A percentile compares a stretch with the other conserved stretches of the same genome.
Conservation (phyloP, 2,113 vertebrate genomes). For the Platichthys stellatus region DNA sequence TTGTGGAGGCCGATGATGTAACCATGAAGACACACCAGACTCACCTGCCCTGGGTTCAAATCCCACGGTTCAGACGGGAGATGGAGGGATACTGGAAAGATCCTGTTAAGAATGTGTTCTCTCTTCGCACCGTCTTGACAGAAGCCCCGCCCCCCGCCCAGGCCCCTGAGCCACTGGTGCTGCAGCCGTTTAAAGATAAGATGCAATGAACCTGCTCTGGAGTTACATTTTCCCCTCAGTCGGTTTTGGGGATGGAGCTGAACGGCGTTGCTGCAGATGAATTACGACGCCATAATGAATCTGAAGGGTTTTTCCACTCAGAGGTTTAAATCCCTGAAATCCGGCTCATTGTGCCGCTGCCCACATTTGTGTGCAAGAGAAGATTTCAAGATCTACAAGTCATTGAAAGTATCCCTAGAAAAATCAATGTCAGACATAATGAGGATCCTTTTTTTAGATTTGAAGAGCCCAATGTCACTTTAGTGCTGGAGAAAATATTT, state of each 20-base stretch:
- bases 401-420: not conserved
- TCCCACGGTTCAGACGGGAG: slow-evolving; percentile 34
- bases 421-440: too few relatives aligned
- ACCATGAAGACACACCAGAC: slow-evolving; percentile 54
- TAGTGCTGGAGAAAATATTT: too few relatives aligned
- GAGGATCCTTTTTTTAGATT: too few relatives aligned
- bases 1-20: slow-evolving; percentile 58
- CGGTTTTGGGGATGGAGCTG: slow-evolving; percentile 16
- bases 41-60: slow-evolving; percentile 52
- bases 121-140: slow-evolving; percentile 22
- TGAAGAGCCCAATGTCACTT: too few relatives aligned
- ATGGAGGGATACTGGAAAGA: slow-evolving; percentile 44
- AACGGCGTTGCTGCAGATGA: slow-evolving; percentile 8
- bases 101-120: slow-evolving; percentile 35
- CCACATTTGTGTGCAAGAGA: not conserved
- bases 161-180: slow-evolving; percentile 34
- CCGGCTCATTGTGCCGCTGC: not conserved
- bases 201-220: slow-evolving; percentile 48
- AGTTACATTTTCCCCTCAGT: slow-evolving; percentile 28
- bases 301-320: slow-evolving; percentile 32
- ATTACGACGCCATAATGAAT: slow-evolving; percentile 19
- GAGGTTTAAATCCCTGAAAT: slow-evolving; percentile 21
- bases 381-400: too few relatives aligned
- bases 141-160: not conserved
- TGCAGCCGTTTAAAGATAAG: slow-evolving; percentile 46